A percentile compares a stretch with the other conserved stretches of the same genome.
These are phyloP conservation scores for Clarias magur DNA, from an alignment of 2,113 vertebrate species.

Conservation along the genomic window DNA sequence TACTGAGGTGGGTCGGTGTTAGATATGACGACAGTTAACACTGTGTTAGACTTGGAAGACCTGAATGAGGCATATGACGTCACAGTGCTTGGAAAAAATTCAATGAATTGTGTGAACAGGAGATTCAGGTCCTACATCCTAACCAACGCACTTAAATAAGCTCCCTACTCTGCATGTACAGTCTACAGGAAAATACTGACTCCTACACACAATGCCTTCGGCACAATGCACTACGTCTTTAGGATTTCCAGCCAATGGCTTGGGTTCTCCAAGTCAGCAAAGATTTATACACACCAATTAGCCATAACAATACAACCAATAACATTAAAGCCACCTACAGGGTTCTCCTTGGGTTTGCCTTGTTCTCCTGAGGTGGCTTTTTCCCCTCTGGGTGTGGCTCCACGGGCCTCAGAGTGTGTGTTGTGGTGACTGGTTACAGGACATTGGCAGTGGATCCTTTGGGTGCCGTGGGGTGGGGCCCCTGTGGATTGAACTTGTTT, in stretches of 20 bases:
- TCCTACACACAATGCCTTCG: neutral
- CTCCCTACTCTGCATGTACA: neutral
- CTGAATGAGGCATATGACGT: neutral
- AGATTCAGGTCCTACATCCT: neutral
- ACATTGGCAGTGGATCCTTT: no score
- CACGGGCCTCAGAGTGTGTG: no score
- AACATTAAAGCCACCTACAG: no score
- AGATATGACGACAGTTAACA: constrained; percentile 9
- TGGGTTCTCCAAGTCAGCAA: neutral
- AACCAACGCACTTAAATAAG: neutral
- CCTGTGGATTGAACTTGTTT: no score
- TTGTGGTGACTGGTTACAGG: no score
- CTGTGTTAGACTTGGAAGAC: neutral
- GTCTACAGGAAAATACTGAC: neutral
- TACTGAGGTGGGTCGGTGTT: constrained; percentile 2
- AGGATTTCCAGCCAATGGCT: neutral
- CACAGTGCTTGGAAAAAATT: neutral
- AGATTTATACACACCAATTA: no score
- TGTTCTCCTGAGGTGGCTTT: no score
- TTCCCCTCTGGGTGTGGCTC: no score
- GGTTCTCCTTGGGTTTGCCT: no score
- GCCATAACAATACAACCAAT: no score
- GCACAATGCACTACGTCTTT: neutral
- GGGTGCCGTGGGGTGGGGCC: no score
- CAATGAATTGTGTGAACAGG: neutral